A percentile compares a stretch with the other conserved stretches of the same genome.
These are phyloP conservation scores for Trachurus trachurus DNA, from an alignment of 2,797 vertebrate species.

Conservation along the genomic window DNA sequence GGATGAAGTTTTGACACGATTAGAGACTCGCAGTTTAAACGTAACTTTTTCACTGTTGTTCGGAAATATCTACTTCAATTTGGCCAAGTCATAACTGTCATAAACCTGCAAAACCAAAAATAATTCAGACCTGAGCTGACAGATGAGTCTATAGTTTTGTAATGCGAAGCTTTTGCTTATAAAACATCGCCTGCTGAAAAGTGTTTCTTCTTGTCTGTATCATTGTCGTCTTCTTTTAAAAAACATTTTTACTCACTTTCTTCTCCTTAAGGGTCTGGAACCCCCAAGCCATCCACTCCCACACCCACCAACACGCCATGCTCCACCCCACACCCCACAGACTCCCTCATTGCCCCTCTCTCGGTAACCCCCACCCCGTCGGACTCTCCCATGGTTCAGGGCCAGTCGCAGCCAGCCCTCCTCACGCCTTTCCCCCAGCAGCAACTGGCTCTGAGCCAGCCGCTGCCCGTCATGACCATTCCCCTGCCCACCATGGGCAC, in stretches of 20 bases:
- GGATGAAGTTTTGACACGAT: not conserved
- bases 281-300: conserved; percentile 97
- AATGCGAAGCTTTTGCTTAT: not conserved
- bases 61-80: not conserved
- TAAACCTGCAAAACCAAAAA: not conserved
- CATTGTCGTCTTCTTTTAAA: not conserved
- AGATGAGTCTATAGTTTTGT: not conserved
- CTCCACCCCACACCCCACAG: conserved; percentile 94
- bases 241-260: not conserved
- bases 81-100: not conserved
- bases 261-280: conserved; percentile 93
- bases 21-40: not conserved
- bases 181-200: conserved; percentile 4
- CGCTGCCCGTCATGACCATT: conserved; percentile 96
- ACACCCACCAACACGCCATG: conserved; percentile 96
- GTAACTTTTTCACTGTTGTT: not conserved
- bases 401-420: conserved; percentile 88
- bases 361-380: conserved; percentile 90
- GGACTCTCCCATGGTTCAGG: conserved; percentile 89
- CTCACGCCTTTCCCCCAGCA: conserved; percentile 95
- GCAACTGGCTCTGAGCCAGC: conserved; percentile 93
- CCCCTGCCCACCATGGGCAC: conserved; percentile 88
- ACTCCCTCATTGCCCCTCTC: conserved; percentile 90
- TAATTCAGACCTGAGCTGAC: not conserved
- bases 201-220: not conserved